These are phyloP conservation scores for Amphiprion ocellaris DNA, from an alignment of 2,113 vertebrate genomes.

Conservation along the genomic window DNA sequence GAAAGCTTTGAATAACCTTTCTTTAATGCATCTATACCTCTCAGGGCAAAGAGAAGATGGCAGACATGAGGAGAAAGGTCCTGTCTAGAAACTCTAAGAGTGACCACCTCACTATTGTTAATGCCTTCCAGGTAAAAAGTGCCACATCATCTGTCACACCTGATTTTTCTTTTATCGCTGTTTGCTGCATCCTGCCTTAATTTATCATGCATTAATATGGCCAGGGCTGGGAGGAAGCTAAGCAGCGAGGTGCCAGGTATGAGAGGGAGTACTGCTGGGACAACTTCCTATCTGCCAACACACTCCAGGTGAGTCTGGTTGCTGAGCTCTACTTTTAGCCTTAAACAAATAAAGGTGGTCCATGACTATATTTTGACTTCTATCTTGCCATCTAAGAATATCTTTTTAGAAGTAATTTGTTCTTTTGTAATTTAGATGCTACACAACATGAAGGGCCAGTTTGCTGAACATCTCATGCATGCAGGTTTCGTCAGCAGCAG, in stretches of 20 bases:
- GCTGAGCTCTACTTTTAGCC: background rate
- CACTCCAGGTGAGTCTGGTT: slow-evolving; percentile 89
- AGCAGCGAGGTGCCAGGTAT: slow-evolving; percentile 86
- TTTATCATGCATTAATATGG: slow-evolving; percentile 19
- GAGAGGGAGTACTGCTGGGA: slow-evolving; percentile 98
- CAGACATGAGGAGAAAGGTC: slow-evolving; percentile 91
- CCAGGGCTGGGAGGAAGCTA: slow-evolving; percentile 96
- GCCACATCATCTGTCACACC: background rate
- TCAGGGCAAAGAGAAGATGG: slow-evolving; percentile 97
- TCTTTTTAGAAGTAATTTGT: background rate
- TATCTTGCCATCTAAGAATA: background rate
- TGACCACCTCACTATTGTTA: slow-evolving; percentile 95
- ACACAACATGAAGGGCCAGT: slow-evolving; percentile 98
- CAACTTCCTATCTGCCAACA: slow-evolving; percentile 95
- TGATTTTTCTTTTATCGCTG: background rate
- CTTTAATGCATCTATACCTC: background rate
- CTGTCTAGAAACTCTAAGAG: slow-evolving; percentile 93
- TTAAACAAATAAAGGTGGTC: background rate
- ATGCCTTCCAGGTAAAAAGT: slow-evolving; percentile 90
- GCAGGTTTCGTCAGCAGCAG: slow-evolving; percentile 94
- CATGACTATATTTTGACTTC: background rate
- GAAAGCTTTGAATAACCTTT: background rate
- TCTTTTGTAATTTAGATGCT: slow-evolving; percentile 88
- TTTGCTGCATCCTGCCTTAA: background rate
- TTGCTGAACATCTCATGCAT: slow-evolving; percentile 94